A percentile compares a stretch with the other conserved stretches of the same genome.
These are phyloP conservation scores for Ifrita kowaldi DNA, from an alignment of 2,113 vertebrate genomes.

Conservation along the genomic window DNA sequence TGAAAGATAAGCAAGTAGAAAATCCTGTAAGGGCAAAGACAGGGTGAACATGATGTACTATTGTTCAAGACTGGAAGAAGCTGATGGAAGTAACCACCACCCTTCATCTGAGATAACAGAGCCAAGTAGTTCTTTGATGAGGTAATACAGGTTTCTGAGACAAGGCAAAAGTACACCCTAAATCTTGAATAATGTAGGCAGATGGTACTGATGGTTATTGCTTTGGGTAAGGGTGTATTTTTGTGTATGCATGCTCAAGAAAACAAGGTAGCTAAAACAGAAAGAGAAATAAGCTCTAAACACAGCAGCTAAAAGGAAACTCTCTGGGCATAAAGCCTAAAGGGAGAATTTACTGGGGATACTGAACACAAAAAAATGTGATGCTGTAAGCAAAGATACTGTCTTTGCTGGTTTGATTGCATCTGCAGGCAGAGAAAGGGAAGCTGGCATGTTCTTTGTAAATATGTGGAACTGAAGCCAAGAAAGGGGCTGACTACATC, in stretches of 20 bases:
- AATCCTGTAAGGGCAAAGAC: neutral
- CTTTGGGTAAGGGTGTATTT: conserved; percentile 6
- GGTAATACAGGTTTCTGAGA: neutral
- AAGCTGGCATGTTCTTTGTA: neutral
- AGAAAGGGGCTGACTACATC: neutral
- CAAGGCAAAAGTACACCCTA: neutral
- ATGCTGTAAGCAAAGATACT: neutral
- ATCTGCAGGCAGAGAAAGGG: neutral
- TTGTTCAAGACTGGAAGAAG: neutral
- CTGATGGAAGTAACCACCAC: conserved; percentile 11
- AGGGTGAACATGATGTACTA: neutral
- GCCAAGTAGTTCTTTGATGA: conserved; percentile 34
- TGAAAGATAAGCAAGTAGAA: conserved; percentile 3
- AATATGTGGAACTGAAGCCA: neutral
- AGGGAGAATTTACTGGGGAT: neutral
- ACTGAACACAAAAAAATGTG: neutral
- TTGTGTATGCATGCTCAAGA: neutral
- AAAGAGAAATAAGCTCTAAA: neutral
- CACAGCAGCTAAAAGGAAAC: neutral
- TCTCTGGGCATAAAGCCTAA: neutral
- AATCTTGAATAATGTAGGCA: neutral
- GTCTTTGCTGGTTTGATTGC: neutral
- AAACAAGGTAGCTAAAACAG: neutral
- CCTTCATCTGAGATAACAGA: conserved; percentile 10
- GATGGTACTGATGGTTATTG: neutral